These are phyloP conservation scores for Eurypyga helias DNA, from an alignment of 2,113 vertebrate genomes.

Conservation along the genomic window DNA sequence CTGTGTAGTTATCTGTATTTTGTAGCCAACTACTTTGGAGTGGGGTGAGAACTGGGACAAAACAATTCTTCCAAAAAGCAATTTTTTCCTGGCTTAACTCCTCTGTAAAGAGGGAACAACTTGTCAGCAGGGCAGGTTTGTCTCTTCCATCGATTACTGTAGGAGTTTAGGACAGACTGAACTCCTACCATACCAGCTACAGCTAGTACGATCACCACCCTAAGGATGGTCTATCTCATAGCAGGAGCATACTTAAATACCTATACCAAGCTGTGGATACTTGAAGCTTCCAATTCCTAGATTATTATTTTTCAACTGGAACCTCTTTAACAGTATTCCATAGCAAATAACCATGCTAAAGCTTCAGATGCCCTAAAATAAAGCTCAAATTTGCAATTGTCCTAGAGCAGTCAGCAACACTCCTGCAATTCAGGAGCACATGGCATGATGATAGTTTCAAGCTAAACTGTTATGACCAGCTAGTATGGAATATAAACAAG, in stretches of 20 bases:
- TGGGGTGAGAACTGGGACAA: not conserved
- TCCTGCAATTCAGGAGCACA: not conserved
- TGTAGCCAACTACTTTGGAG: not conserved
- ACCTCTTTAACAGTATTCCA: constrained; percentile 18
- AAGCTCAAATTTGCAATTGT: not conserved
- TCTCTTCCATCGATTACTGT: not conserved
- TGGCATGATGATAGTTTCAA: not conserved
- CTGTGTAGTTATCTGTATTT: not conserved
- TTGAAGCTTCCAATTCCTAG: not conserved
- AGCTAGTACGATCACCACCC: not conserved
- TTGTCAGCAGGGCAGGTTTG: not conserved
- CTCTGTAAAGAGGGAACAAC: not conserved
- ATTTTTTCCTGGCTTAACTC: not conserved
- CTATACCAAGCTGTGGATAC: not conserved
- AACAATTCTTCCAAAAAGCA: not conserved
- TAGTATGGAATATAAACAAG: constrained; percentile 54
- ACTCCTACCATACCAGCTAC: not conserved
- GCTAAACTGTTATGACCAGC: constrained; percentile 44
- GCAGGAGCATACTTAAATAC: not conserved
- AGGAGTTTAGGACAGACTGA: not conserved
- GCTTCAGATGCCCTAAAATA: not conserved
- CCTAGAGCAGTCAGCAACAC: not conserved
- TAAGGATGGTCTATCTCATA: not conserved
- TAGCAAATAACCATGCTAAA: not conserved
- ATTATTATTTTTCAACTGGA: not conserved